Conservation (phyloP, 2,888 invertebrate genomes). For the Polietes domitor region DNA sequence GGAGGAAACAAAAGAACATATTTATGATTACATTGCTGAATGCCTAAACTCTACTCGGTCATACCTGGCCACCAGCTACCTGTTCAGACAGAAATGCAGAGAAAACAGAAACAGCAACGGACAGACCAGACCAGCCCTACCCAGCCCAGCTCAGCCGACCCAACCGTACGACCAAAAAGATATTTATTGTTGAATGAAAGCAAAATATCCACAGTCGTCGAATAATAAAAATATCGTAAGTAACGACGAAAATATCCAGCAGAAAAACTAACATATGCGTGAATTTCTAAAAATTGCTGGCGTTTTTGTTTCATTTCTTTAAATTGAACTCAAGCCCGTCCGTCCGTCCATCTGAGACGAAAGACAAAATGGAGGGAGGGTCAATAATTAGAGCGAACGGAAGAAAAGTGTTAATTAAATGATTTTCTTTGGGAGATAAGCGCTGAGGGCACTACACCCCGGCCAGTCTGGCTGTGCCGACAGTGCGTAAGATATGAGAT, state of each 20-base stretch:
- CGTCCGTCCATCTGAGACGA: neutral
- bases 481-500: conserved; percentile 47
- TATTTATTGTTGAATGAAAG: conserved; percentile 33
- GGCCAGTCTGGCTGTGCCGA: neutral
- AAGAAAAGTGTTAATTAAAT: conserved; percentile 56
- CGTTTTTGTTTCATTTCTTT: conserved; percentile 26
- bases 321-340: neutral
- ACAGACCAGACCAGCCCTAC: neutral
- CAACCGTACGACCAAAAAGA: conserved; percentile 5
- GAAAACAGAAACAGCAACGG: too few relatives aligned
- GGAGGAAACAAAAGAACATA: conserved; percentile 37
- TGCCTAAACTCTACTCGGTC: conserved; percentile 18
- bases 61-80: conserved; percentile 19
- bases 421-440: conserved; percentile 46
- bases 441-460: neutral
- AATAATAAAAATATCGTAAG: neutral
- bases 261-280: conserved; percentile 51
- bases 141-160: neutral
- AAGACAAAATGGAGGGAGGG: conserved; percentile 27
- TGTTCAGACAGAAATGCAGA: conserved; percentile 9
- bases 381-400: conserved; percentile 45
- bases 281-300: conserved; percentile 31
- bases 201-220: conserved; percentile 5
- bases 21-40: conserved; percentile 38
- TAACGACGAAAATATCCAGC: neutral